Conservation (phyloP, 2,113 vertebrate species). For the Eulemur macaco region DNA sequence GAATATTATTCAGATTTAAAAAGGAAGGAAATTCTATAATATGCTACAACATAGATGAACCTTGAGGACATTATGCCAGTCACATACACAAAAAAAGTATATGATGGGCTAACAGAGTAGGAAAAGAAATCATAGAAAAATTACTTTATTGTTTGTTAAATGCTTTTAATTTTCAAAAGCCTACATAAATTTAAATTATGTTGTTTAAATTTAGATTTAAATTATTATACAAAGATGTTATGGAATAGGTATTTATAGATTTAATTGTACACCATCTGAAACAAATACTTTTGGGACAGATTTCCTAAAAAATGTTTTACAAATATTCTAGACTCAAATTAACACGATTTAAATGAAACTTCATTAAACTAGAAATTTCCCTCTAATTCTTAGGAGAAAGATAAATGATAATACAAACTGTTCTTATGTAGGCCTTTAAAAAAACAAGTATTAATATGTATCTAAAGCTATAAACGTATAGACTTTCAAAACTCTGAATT, state of each 20-base stretch:
- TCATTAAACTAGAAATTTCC: neutral
- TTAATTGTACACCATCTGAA: conserved; percentile 27
- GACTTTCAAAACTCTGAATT: neutral
- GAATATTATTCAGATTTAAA: too few relatives aligned
- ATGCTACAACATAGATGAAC: too few relatives aligned
- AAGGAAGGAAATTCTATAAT: too few relatives aligned
- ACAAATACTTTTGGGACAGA: neutral
- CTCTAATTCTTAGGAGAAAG: conserved; percentile 5
- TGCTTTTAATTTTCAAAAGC: conserved; percentile 30
- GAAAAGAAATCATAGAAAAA: neutral
- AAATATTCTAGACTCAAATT: conserved; percentile 4
- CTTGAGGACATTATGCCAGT: too few relatives aligned
- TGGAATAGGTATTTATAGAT: neutral
- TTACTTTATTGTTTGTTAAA: neutral
- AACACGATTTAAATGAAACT: neutral
- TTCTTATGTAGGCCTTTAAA: neutral
- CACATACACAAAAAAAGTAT: too few relatives aligned
- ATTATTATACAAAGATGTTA: neutral
- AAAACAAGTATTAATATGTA: neutral
- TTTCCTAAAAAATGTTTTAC: neutral
- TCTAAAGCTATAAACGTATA: conserved; percentile 40
- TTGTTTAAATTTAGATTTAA: neutral
- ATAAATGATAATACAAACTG: conserved; percentile 29
- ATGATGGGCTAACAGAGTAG: neutral
- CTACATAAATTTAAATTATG: conserved; percentile 28